Evolutionary conservation across 1,140 invertebrate species (phyloP).

Genomic region (Bombus turneri): DNA sequence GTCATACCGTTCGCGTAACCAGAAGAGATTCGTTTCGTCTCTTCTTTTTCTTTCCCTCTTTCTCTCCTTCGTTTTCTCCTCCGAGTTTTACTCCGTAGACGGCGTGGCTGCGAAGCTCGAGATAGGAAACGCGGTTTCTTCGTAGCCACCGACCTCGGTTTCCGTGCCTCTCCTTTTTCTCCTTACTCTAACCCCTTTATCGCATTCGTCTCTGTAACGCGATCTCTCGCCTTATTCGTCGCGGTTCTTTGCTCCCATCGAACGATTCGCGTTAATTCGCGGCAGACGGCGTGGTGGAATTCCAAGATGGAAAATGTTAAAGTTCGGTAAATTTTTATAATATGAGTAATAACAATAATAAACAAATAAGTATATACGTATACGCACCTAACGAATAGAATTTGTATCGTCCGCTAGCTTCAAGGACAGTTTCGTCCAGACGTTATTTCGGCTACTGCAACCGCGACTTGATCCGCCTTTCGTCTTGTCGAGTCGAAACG

Average conservation of each 20-base stretch:
- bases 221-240: neutral
- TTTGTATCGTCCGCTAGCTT: too few relatives aligned
- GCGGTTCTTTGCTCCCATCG: too few relatives aligned
- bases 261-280: too few relatives aligned
- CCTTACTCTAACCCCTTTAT: neutral
- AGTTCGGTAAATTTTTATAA: too few relatives aligned
- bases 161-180: neutral
- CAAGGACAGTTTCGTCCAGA: too few relatives aligned
- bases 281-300: too few relatives aligned
- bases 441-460: too few relatives aligned
- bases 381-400: too few relatives aligned
- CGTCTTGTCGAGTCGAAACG: too few relatives aligned
- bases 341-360: accelerated
- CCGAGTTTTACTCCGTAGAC: conserved; percentile 60
- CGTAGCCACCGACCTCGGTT: neutral
- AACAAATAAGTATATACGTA: too few relatives aligned
- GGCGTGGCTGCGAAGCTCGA: conserved; percentile 70
- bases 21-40: conserved; percentile 40
- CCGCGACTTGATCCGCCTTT: too few relatives aligned
- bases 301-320: too few relatives aligned
- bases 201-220: neutral
- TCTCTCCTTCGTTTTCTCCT: neutral
- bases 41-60: neutral
- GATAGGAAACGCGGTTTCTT: conserved; percentile 51
- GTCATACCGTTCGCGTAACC: conserved; percentile 52